Evolutionary conservation across 2,888 invertebrate species (phyloP).

Genomic region (Phyllotreta cruciferae): DNA sequence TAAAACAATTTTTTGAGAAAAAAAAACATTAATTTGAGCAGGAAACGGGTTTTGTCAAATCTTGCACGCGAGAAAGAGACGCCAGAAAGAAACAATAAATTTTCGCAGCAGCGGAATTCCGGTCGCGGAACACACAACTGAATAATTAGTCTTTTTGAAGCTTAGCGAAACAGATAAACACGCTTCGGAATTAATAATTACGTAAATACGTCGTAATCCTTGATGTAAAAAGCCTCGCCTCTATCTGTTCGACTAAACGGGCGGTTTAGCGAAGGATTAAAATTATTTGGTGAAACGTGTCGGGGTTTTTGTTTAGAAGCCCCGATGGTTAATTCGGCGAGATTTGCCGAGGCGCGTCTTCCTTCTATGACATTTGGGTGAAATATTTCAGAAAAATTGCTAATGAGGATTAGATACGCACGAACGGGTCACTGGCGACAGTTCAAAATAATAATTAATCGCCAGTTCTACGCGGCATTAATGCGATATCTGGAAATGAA

Average conservation of each 20-base stretch:
- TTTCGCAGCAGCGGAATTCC: constrained; percentile 18
- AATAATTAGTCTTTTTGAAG: constrained; percentile 26
- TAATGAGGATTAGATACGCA: no score
- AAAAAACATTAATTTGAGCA: neutral
- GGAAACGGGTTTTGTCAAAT: neutral
- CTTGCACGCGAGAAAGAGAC: neutral
- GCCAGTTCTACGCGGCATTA: no score
- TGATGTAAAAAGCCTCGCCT: constrained; percentile 15
- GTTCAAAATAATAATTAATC: no score
- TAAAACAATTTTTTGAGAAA: neutral
- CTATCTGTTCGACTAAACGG: constrained; percentile 9
- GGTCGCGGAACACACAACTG: constrained; percentile 23
- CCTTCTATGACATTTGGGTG: no score
- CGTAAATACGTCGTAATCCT: constrained; percentile 20
- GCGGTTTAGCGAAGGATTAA: constrained; percentile 8
- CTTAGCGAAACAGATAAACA: constrained; percentile 27
- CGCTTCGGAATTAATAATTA: constrained; percentile 27
- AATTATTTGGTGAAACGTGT: constrained; percentile 17
- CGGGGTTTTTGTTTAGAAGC: constrained; percentile 1
- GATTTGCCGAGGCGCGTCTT: neutral
- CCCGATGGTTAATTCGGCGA: constrained; percentile 5
- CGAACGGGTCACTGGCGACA: no score
- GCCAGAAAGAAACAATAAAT: constrained; percentile 26
- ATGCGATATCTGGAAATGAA: no score
- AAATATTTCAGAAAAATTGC: no score